Percentiles rank a stretch among this genome's conserved stretches.
These are phyloP conservation scores for Frankliniella fusca DNA, from an alignment of 2,888 invertebrate genomes.

Conservation along the genomic window DNA sequence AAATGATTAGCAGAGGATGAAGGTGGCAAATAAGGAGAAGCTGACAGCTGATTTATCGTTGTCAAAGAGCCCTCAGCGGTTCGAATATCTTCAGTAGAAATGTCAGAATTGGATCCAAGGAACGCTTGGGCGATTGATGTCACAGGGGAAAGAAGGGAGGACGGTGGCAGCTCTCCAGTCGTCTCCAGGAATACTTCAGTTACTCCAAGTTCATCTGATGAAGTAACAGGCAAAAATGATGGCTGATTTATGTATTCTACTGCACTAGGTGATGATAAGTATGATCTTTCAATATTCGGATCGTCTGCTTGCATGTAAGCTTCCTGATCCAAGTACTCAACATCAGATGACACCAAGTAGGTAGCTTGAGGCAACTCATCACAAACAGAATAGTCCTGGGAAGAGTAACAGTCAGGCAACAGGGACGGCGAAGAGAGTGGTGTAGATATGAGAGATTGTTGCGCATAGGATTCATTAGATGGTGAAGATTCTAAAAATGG, in stretches of 20 bases:
- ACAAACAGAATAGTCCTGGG: not conserved
- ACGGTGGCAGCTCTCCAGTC: not conserved
- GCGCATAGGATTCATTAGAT: not conserved
- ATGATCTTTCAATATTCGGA: not conserved
- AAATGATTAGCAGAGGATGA: not conserved
- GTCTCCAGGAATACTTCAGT: not conserved
- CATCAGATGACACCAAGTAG: not conserved
- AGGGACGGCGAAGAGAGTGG: not conserved
- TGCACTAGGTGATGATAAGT: not conserved
- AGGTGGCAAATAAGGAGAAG: not conserved
- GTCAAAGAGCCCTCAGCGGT: not conserved
- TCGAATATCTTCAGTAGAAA: not conserved
- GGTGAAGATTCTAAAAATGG: not conserved
- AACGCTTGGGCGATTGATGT: not conserved
- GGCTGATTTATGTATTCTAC: not conserved
- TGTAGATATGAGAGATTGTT: not conserved
- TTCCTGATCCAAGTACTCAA: not conserved
- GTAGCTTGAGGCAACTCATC: not conserved
- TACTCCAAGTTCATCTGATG: not conserved
- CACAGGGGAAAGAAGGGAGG: not conserved
- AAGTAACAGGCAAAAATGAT: not conserved
- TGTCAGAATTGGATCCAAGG: not conserved
- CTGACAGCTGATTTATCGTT: not conserved
- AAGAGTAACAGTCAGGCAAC: not conserved
- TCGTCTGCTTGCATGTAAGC: not conserved